Evolutionary conservation across 2,888 invertebrate species (phyloP).

Genomic region (Clanis bilineata): DNA sequence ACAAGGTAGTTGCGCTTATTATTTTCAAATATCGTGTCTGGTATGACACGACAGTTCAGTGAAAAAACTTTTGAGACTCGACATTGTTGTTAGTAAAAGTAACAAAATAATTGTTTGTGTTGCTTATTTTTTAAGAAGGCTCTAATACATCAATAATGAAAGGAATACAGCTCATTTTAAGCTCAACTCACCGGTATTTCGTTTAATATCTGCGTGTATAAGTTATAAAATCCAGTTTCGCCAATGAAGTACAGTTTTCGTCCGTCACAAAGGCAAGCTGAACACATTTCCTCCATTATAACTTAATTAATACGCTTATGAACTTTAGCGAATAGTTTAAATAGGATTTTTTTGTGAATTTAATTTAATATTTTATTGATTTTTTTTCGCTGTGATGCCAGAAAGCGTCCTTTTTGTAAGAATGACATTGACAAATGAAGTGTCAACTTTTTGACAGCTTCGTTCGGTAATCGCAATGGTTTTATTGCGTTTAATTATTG

Average conservation of each 20-base stretch:
- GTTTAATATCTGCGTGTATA: constrained; percentile 64
- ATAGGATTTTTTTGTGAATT: not conserved
- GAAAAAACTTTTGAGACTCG: too few relatives aligned
- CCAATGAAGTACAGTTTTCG: constrained; percentile 53
- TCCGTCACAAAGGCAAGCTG: constrained; percentile 57
- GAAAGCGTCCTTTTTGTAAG: constrained; percentile 7
- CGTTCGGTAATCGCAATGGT: not conserved
- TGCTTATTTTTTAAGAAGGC: not conserved
- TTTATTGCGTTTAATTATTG: not conserved
- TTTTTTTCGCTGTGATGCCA: not conserved
- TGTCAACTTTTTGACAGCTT: not conserved
- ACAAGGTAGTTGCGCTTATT: too few relatives aligned
- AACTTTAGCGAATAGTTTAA: too few relatives aligned
- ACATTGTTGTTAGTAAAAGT: too few relatives aligned
- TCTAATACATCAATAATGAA: not conserved
- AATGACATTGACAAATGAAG: not conserved
- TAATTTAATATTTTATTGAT: constrained; percentile 12
- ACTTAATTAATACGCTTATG: constrained; percentile 6
- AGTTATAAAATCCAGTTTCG: constrained; percentile 48
- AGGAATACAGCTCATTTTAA: not conserved
- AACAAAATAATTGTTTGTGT: not conserved
- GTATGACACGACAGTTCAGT: too few relatives aligned
- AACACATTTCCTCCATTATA: constrained; percentile 66
- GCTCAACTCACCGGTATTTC: constrained; percentile 58
- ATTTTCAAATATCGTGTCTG: too few relatives aligned